Evolutionary conservation across 1,140 invertebrate genomes (phyloP).

Genomic region (Apis florea): DNA sequence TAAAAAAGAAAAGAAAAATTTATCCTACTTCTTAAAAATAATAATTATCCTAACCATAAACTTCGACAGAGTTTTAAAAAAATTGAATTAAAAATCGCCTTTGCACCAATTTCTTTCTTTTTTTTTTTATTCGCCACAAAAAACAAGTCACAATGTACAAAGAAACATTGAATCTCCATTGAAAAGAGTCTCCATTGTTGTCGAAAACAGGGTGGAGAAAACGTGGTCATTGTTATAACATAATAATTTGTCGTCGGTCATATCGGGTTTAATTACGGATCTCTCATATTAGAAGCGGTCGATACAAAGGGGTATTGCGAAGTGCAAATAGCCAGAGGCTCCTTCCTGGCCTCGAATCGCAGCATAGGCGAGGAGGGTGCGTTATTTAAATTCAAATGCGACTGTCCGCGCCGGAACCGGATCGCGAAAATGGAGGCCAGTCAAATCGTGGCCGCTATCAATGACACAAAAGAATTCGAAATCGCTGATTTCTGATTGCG

Average conservation of each 20-base stretch:
- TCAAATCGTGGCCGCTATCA: conserved; percentile 38
- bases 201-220: not conserved
- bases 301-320: conserved; percentile 36
- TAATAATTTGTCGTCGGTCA: conserved; percentile 18
- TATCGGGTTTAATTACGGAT: conserved; percentile 40
- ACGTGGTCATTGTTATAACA: conserved; percentile 3
- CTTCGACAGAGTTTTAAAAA: too few species aligned
- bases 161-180: not conserved
- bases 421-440: conserved; percentile 17
- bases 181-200: not conserved
- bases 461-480: conserved; percentile 57
- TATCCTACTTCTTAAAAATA: too few species aligned
- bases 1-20: too few species aligned
- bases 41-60: too few species aligned
- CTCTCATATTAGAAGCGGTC: conserved; percentile 30
- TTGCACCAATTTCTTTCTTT: too few species aligned
- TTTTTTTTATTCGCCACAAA: too few species aligned
- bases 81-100: too few species aligned
- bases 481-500: conserved; percentile 50
- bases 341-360: conserved; percentile 33
- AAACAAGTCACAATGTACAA: too few species aligned
- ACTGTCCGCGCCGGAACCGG: conserved; percentile 12
- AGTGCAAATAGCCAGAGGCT: conserved; percentile 52
- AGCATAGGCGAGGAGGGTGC: not conserved
- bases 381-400: conserved; percentile 56